Conservation (phyloP, 2,113 vertebrate species). For the Mugil cephalus region DNA sequence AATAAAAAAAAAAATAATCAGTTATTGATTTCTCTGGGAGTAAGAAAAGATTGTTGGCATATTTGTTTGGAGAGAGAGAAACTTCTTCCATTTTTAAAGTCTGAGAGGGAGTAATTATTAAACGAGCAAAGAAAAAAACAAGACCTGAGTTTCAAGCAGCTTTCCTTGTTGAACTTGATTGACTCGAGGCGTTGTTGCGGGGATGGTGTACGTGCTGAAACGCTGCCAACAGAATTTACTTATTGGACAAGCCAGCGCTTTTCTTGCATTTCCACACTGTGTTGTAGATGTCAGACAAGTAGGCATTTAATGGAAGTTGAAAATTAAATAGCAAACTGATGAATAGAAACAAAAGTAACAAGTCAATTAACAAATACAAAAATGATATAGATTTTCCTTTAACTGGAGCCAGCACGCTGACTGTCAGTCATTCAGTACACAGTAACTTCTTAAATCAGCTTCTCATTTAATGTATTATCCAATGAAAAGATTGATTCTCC, state of each 20-base stretch:
- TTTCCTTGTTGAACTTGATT: background rate
- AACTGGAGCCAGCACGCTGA: background rate
- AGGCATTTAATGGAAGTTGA: background rate
- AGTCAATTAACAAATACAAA: background rate
- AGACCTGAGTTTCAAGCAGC: background rate
- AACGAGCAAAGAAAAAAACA: slow-evolving; percentile 5
- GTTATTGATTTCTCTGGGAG: slow-evolving; percentile 38
- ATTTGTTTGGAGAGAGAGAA: slow-evolving; percentile 31
- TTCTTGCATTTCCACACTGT: too few species aligned
- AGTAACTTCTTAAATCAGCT: background rate
- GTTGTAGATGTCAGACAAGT: background rate
- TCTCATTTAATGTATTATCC: background rate
- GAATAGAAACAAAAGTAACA: background rate
- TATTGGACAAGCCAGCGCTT: background rate
- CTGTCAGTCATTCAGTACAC: background rate
- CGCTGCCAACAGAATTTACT: background rate
- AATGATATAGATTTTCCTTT: background rate
- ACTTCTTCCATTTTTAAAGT: slow-evolving; percentile 24
- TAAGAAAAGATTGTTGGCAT: slow-evolving; percentile 24
- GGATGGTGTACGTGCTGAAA: slow-evolving; percentile 4
- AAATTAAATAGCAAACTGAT: background rate
- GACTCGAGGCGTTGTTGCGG: background rate
- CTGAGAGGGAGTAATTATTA: slow-evolving; percentile 20
- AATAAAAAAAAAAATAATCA: slow-evolving; percentile 34
- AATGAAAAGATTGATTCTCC: background rate